Evolutionary conservation across 1,140 invertebrate genomes (phyloP).

Genomic region (Leguminivora glycinivorella): DNA sequence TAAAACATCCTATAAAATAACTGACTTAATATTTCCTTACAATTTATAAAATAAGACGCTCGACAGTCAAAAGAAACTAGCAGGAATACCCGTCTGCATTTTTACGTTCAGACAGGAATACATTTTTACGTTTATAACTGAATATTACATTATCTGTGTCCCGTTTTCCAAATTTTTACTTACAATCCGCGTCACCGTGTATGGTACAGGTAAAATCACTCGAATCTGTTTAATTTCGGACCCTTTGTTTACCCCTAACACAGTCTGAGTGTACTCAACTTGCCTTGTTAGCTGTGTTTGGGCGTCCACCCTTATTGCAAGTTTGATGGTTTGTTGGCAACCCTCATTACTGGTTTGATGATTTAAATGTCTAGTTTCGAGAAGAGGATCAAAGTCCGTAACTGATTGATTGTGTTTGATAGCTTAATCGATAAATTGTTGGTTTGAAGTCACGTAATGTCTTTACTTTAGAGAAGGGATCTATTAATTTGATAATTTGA

Average conservation of each 20-base stretch:
- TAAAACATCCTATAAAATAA: no score
- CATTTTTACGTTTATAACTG: background rate
- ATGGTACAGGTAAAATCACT: no score
- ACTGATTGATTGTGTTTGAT: conserved; percentile 7
- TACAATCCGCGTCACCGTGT: background rate
- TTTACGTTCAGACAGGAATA: background rate
- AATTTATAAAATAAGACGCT: background rate
- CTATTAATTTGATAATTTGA: no score
- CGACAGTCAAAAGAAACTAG: no score
- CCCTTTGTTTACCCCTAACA: conserved; percentile 3
- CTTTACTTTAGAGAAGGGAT: background rate
- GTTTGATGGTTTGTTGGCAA: background rate
- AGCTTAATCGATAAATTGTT: background rate
- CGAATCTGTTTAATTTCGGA: background rate
- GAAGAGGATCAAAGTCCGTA: background rate
- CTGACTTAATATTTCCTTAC: background rate
- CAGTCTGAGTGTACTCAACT: conserved; percentile 52
- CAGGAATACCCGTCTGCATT: no score
- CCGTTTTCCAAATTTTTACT: background rate
- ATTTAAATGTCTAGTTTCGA: background rate
- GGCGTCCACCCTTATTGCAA: conserved; percentile 5
- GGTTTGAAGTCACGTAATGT: background rate
- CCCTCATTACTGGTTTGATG: conserved; percentile 1
- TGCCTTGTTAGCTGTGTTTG: conserved; percentile 52
- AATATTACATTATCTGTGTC: background rate